Percentiles rank a stretch among this genome's conserved stretches.
These are phyloP conservation scores for Halocynthia aurantium DNA, from an alignment of 23 tunicate genomes.

Conservation along the genomic window DNA sequence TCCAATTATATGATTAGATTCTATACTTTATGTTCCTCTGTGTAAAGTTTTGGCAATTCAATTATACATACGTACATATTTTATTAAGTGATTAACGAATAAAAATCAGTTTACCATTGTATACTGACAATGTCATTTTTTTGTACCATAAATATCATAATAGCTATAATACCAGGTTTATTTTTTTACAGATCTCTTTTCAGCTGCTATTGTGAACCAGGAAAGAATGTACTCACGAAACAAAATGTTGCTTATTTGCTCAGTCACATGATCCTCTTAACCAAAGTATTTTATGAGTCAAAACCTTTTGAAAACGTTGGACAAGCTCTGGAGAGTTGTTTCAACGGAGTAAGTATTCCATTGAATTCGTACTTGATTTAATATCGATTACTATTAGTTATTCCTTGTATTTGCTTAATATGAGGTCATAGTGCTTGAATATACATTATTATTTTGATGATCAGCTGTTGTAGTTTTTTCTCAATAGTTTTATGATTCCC, in stretches of 20 bases:
- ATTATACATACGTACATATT: too few species aligned
- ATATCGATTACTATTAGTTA: background rate
- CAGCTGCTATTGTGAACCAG: slow-evolving; percentile 25
- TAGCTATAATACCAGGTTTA: background rate
- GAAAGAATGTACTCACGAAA: slow-evolving; percentile 6
- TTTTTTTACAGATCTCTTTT: slow-evolving; percentile 17
- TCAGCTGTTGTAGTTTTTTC: too few species aligned
- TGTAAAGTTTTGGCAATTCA: background rate
- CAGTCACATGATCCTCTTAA: slow-evolving; percentile 39
- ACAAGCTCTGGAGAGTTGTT: slow-evolving; percentile 61
- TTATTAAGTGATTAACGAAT: too few species aligned
- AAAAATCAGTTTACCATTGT: too few species aligned
- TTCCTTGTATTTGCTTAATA: too few species aligned
- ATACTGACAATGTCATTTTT: too few species aligned
- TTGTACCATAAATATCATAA: too few species aligned
- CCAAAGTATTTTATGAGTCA: slow-evolving; percentile 47
- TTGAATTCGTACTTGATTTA: background rate
- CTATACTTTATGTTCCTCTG: background rate
- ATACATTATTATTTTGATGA: too few species aligned
- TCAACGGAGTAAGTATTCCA: slow-evolving; percentile 28
- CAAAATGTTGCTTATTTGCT: slow-evolving; percentile 20
- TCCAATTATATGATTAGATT: background rate
- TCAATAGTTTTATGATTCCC: too few species aligned
- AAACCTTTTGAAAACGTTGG: slow-evolving; percentile 38
- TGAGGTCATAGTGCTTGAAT: too few species aligned